Evolutionary conservation across 2,113 vertebrate species (phyloP).

Genomic region (Phyllopteryx taeniolatus): DNA sequence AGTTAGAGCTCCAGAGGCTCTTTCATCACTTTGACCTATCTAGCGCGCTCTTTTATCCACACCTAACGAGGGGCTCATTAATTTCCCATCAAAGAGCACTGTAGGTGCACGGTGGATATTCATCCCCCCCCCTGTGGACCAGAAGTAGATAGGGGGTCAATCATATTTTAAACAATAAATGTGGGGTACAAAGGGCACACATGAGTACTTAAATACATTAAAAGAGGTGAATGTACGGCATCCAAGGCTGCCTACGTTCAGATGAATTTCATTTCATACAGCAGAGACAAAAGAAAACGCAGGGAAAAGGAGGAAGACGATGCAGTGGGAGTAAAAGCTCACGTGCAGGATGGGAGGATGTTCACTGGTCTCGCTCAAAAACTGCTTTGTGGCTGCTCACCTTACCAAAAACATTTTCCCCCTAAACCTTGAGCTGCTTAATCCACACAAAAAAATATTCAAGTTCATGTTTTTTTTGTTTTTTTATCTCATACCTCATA

Average conservation of each 20-base stretch:
- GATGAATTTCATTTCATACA: constrained; percentile 10
- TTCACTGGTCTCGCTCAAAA: constrained; percentile 36
- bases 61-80: constrained; percentile 57
- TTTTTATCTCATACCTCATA: not conserved
- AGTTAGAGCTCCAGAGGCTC: constrained; percentile 36
- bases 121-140: constrained; percentile 5
- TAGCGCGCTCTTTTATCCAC: constrained; percentile 58
- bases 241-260: constrained; percentile 5
- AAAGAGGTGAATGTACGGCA: constrained; percentile 6
- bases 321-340: constrained; percentile 6
- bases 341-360: constrained; percentile 39
- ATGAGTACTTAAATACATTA: constrained; percentile 7
- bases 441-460: not conserved
- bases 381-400: not conserved
- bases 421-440: not conserved
- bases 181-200: constrained; percentile 3
- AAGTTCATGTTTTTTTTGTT: not conserved
- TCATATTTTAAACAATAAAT: constrained; percentile 38
- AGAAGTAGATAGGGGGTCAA: constrained; percentile 32
- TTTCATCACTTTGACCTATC: constrained; percentile 66
- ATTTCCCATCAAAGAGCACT: constrained; percentile 63
- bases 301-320: constrained; percentile 2
- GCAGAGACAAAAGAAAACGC: not conserved
- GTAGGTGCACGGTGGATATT: constrained; percentile 40
- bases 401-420: not conserved